Percentiles rank a stretch among this genome's conserved stretches.
Evolutionary conservation across 2,797 vertebrate genomes (phyloP).

Genomic region (Dermochelys coriacea): DNA sequence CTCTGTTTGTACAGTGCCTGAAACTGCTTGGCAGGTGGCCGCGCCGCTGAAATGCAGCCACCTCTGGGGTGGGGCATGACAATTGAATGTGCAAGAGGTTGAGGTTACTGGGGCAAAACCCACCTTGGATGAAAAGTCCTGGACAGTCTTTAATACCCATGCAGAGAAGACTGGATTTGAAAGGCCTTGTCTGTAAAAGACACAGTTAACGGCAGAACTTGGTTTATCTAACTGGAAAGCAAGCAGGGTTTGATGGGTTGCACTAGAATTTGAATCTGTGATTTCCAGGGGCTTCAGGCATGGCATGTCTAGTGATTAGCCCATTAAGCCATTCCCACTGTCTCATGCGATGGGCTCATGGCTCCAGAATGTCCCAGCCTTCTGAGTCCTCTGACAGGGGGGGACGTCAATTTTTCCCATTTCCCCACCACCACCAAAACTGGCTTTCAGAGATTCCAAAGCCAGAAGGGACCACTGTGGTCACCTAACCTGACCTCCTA

Average conservation of each 20-base stretch:
- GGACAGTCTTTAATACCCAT: background rate
- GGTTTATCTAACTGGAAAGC: background rate
- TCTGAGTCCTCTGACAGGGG: background rate
- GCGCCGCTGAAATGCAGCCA: background rate
- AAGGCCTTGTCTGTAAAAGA: background rate
- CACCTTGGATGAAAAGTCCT: background rate
- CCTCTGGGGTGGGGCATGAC: background rate
- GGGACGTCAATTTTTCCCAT: background rate
- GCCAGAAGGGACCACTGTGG: background rate
- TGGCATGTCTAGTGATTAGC: background rate
- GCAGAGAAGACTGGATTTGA: background rate
- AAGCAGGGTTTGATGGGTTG: too few species aligned
- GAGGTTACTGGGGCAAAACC: background rate
- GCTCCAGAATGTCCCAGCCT: background rate
- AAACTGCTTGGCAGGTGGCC: background rate
- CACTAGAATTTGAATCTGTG: background rate
- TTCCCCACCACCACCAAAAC: too few species aligned
- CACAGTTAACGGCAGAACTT: background rate
- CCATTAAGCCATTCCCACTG: background rate
- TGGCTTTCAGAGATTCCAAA: background rate
- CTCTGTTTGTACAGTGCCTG: background rate
- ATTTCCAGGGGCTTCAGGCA: background rate
- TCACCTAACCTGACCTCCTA: background rate
- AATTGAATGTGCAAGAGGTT: background rate
- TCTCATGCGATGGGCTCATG: background rate